Evolutionary conservation across 2,113 vertebrate genomes (phyloP), one percentile per base, ranked within the genome.

Genomic region (Platycercus adscitus): DNA sequence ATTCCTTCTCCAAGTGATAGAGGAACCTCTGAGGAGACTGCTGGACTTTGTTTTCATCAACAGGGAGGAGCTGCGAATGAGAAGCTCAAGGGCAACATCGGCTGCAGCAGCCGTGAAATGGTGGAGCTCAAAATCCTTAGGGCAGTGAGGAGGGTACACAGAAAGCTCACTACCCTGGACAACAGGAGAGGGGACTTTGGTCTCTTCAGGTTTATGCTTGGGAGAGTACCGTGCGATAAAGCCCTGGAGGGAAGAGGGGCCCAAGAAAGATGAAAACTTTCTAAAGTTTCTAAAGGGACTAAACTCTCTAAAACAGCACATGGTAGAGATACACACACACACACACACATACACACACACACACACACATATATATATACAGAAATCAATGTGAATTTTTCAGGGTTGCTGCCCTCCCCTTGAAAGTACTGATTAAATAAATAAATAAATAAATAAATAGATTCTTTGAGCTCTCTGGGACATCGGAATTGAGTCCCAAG

Each of bases 311-410:
- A 58, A 58, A 58, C 35, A 58, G 33, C 24, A 58, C 23, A 58
- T 16, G 13, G 56, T 35, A 58, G 33, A 35, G 56, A 24, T 15
- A n/a, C 3, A 70, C 2, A 41, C 4, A 35, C 4, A 14, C 2
- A 11, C 3, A 24, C 13, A 26, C 28, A 55, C 4, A 65, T 3
- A 47, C 1, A 26, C 3, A 68, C 7, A 69, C 1, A 33, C 0
- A 35, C 12, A 11, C 10, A 55, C 6, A 88, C 2, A 35, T 1
- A 37, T 4, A 37, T 3, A 19, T 10, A 58, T n/a, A 37, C 37
- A n/a, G 1, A 66, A 41, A 39, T 16, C 9, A 44, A 4, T 8
- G 14, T 47, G 41, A 64, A 25, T 43, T 88, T 89, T 44, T 53
- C 31, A 17, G 28, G 5, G 23, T 49, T 52, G 17, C 3, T 2